Evolutionary conservation across 2,888 invertebrate genomes (phyloP).

Genomic region (Lycia hirtaria): DNA sequence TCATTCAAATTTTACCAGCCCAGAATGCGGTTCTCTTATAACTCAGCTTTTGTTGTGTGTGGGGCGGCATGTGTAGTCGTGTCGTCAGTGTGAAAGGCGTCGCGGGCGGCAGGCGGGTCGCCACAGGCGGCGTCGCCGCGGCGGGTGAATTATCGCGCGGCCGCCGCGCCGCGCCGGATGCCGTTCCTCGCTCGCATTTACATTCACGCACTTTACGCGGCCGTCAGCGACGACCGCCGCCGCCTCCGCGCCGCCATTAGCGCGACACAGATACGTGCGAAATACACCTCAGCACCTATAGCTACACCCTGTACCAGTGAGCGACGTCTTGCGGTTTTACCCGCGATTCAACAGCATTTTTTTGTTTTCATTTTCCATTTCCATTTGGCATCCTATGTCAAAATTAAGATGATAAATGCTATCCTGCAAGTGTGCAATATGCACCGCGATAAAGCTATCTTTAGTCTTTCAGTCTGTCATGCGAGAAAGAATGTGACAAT

Average conservation of each 20-base stretch:
- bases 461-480: too few relatives aligned
- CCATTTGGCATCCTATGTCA: too few relatives aligned
- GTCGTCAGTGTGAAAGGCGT: not conserved
- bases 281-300: not conserved
- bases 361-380: too few relatives aligned
- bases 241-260: slow-evolving; percentile 62
- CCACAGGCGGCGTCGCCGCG: slow-evolving; percentile 49
- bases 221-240: slow-evolving; percentile 62
- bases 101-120: slow-evolving; percentile 16
- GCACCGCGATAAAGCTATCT: too few relatives aligned
- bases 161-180: slow-evolving; percentile 36
- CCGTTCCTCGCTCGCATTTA: slow-evolving; percentile 58
- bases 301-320: not conserved
- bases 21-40: too few relatives aligned
- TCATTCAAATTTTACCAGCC: too few relatives aligned
- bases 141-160: slow-evolving; percentile 56
- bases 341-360: not conserved
- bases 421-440: too few relatives aligned
- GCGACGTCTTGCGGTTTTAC: not conserved
- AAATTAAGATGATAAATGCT: too few relatives aligned
- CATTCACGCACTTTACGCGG: slow-evolving; percentile 70
- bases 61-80: not conserved
- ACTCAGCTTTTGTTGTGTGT: not conserved
- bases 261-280: slow-evolving; percentile 56
- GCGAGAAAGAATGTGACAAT: too few relatives aligned